Evolutionary conservation across 2,888 invertebrate species (phyloP).

Genomic region (Rhamphomyia laevipes): DNA sequence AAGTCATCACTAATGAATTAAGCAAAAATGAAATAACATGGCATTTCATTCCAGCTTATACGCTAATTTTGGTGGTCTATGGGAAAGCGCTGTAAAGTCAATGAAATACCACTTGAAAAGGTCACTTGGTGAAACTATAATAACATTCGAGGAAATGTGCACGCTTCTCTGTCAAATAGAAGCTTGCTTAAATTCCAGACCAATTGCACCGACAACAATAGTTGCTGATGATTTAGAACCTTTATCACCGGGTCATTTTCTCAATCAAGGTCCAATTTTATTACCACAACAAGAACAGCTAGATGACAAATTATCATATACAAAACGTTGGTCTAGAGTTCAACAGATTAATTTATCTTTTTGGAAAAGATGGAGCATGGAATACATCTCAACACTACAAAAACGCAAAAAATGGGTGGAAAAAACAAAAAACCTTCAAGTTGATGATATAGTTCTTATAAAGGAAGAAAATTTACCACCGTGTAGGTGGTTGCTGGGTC

Average conservation of each 20-base stretch:
- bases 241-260: slow-evolving; percentile 8
- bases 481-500: too few relatives aligned
- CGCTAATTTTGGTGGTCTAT: slow-evolving; percentile 22
- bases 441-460: slow-evolving; percentile 18
- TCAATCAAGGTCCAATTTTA: neutral
- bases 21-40: neutral
- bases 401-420: slow-evolving; percentile 17
- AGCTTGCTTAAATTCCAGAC: slow-evolving; percentile 19
- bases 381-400: slow-evolving; percentile 19
- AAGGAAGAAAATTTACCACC: too few relatives aligned
- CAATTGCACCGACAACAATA: slow-evolving; percentile 12
- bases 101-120: slow-evolving; percentile 19
- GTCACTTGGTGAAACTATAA: slow-evolving; percentile 14
- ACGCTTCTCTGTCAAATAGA: slow-evolving; percentile 20
- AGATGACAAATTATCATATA: neutral
- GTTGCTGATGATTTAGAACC: slow-evolving; percentile 3
- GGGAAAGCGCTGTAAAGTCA: too few relatives aligned
- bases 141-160: slow-evolving; percentile 19
- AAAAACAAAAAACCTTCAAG: slow-evolving; percentile 3
- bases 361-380: too few relatives aligned
- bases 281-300: slow-evolving; percentile 7
- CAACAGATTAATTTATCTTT: slow-evolving; percentile 16
- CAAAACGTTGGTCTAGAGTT: slow-evolving; percentile 18
- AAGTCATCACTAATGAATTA: slow-evolving; percentile 19
- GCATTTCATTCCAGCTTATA: slow-evolving; percentile 13